Base-by-base conservation (phyloP, 2,797 vertebrate genomes). In the Enteromius thamalakanensis region DNA sequence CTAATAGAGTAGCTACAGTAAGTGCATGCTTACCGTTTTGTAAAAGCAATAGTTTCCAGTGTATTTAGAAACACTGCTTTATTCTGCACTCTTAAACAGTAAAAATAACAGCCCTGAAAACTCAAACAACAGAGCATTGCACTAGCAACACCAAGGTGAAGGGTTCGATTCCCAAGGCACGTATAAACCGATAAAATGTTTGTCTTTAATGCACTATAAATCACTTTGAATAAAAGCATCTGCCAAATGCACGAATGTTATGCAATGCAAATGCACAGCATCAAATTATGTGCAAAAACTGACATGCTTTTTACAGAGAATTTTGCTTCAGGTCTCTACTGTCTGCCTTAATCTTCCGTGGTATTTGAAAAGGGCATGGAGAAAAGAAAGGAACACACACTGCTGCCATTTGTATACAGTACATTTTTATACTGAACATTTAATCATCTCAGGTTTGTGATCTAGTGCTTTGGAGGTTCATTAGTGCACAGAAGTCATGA, bases 341-440 rank as follows among this genome's bases (percentile, higher is more conserved):
- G 60, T 71, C 75, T 23, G 67, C 89, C 86, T 87, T 87, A 86
- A 83, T 86, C 89, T 91, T 89, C 85, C 86, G 67, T 94, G 93
- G 91, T 93, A 94, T 95, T 94, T 94, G 84, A 86, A 90, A 93
- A 93, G 92, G 92, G 87, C 92, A 92, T 82, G 86, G 84, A 81
- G 85, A 87, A 90, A 88, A 87, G 15, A 80, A 86, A 32, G 87
- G 88, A 91, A 89, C 85, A 87, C 85, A 87, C 82, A 88, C 90
- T 85, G 86, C 90, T 19, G 79, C 89, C 91, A 92, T 93, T 91
- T 93, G 89, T 90, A 92, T 92, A 88, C 88, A 79, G 58, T 88
- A 72, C 87, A 90, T 90, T 78, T 51, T 71, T 26, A 60, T 64
- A 79, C 19, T 42, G 67, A 79, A 80, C 82, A 62, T 64, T 60